Evolutionary conservation across 2,888 invertebrate species (phyloP).

Genomic region (Thymelicus acteon): DNA sequence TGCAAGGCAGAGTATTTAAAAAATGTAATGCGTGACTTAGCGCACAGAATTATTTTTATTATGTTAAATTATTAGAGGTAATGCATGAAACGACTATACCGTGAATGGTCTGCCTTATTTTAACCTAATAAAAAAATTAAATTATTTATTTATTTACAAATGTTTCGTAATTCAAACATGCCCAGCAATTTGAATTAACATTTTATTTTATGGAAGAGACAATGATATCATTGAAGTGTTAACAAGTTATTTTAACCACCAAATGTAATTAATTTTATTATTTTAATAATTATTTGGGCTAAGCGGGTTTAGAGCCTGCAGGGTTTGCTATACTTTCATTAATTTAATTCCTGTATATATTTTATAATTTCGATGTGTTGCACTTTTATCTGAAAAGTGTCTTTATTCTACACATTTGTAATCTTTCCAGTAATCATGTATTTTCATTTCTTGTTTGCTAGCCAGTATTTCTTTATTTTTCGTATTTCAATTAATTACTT

Average conservation of each 20-base stretch:
- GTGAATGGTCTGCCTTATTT: constrained; percentile 32
- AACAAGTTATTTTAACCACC: constrained; percentile 24
- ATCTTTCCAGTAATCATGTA: constrained; percentile 45
- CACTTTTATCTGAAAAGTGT: constrained; percentile 41
- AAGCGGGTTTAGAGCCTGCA: constrained; percentile 14
- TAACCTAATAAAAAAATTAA: constrained; percentile 18
- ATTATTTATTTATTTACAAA: constrained; percentile 46
- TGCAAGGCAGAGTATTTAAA: constrained; percentile 4
- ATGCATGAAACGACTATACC: constrained; percentile 39
- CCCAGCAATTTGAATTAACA: constrained; percentile 35
- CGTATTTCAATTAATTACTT: constrained; percentile 6
- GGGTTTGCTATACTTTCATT: constrained; percentile 1
- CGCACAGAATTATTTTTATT: neutral
- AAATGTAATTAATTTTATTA: constrained; percentile 35
- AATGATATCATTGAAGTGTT: constrained; percentile 20
- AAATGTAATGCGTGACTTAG: neutral
- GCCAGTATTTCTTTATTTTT: constrained; percentile 35
- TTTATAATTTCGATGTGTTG: constrained; percentile 26
- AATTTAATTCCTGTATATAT: constrained; percentile 15
- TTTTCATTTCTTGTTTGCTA: constrained; percentile 46
- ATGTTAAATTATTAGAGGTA: neutral
- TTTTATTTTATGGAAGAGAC: constrained; percentile 42
- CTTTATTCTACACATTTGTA: constrained; percentile 35
- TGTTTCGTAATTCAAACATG: constrained; percentile 59
- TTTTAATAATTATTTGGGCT: constrained; percentile 28